Evolutionary conservation across 2,888 invertebrate genomes (phyloP).

Genomic region (Amphipyra tragopoginis): DNA sequence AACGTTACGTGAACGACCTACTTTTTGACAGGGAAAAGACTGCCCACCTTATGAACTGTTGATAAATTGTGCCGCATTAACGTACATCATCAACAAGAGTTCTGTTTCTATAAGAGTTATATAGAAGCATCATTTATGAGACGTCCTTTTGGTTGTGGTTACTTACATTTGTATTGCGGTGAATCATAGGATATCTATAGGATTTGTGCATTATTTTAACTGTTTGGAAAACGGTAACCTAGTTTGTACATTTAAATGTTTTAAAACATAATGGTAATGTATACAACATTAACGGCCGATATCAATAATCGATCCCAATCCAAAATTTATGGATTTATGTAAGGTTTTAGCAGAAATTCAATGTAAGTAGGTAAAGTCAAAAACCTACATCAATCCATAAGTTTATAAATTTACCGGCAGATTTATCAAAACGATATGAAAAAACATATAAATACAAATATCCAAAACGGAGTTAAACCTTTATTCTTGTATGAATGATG

Average conservation of each 20-base stretch:
- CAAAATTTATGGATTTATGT: no score
- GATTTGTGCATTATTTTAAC: no score
- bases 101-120: slow-evolving; percentile 24
- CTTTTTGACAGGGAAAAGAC: slow-evolving; percentile 40
- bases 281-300: no score
- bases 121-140: slow-evolving; percentile 7
- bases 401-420: not conserved
- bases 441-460: not conserved
- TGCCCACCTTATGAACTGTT: slow-evolving; percentile 15
- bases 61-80: slow-evolving; percentile 38
- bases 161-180: no score
- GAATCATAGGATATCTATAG: not conserved
- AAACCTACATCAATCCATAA: not conserved
- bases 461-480: not conserved
- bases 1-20: slow-evolving; percentile 63
- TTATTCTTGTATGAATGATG: no score
- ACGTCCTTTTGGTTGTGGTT: no score
- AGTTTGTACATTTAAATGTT: no score
- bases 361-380: not conserved
- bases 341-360: no score
- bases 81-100: slow-evolving; percentile 23
- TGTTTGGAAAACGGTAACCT: no score
- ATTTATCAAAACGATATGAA: not conserved
- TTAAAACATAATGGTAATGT: no score
- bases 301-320: no score